Evolutionary conservation across 1,140 invertebrate species (phyloP), one percentile per base, ranked within the genome.

Genomic region (Meloidogyne exigua): DNA sequence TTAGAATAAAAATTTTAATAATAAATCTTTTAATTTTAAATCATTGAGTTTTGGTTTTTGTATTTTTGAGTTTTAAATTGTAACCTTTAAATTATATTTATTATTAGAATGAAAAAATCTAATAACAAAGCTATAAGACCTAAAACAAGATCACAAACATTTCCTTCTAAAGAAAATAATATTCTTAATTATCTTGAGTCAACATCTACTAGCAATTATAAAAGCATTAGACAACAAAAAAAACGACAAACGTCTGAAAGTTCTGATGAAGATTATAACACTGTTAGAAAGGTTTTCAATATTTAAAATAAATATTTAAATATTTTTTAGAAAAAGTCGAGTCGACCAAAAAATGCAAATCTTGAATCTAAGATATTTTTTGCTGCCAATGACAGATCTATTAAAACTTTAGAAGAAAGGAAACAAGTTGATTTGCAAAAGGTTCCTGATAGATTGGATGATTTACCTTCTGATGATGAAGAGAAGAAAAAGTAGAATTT

Each of bases 151-250:
- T 25, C 23, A 9, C 18, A 32, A 18, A 67, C 18, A 32, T 18
- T 10, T 5, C 0, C 26, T 32, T 67, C 36, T 25, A 39, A 32
- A 21, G 9, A 67, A 32, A 32, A 32, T 67, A 9, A 18, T 21
- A 67, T 67, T 67, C 13, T 67, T 67, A 39, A 67, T 32, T 67
- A 67, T 32, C n/a, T 67, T 18, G 36, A 67, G 0, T 67, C 32
- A 67, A 67, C 36, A 7, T 67, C 26, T 21, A 25, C 15, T 67
- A 32, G 26, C 9, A 67, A 67, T 18, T 67, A 2, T 18, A 67
- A 13, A 28, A 66, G 13, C 18, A 67, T 15, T 11, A 18, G 26
- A 21, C 26, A 67, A 26, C 5, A 26, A 18, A 32, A 32, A 67
- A 28, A 39, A 39, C 36, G 66, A 67, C 49, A 57, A 57, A 57